These are phyloP conservation scores for Protonemura montana DNA, from an alignment of 2,888 invertebrate species.

Conservation along the genomic window DNA sequence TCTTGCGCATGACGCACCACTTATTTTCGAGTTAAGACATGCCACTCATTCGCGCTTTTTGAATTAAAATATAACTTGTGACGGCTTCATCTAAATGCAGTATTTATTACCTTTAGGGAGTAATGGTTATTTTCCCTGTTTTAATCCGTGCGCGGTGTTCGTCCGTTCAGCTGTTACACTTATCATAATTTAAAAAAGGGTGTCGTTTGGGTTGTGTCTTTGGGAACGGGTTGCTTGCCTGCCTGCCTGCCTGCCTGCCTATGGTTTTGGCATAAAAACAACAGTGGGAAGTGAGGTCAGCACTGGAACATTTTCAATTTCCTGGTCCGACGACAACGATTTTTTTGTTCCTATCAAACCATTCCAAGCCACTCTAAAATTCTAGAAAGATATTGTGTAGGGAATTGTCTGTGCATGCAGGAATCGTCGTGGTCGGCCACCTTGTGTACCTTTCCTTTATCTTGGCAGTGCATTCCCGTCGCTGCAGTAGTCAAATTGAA, in stretches of 20 bases:
- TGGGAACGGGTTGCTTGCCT: neutral
- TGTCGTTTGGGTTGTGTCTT: neutral
- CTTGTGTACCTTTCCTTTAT: slow-evolving; percentile 34
- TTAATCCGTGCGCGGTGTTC: neutral
- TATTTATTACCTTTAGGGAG: neutral
- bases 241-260: neutral
- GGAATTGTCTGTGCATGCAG: neutral
- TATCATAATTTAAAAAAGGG: neutral
- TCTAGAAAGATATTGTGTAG: slow-evolving; percentile 14
- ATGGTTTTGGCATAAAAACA: neutral
- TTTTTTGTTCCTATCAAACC: slow-evolving; percentile 13
- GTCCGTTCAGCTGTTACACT: neutral
- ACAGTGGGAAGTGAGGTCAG: neutral
- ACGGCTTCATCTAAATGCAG: neutral
- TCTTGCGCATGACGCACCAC: neutral
- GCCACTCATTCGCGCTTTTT: neutral
- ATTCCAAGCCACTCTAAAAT: neutral
- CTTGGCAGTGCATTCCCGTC: neutral
- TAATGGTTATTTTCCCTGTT: neutral
- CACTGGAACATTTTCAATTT: slow-evolving; percentile 23
- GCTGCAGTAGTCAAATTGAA: slow-evolving; percentile 31
- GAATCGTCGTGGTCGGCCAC: neutral
- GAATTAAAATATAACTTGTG: neutral
- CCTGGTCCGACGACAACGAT: slow-evolving; percentile 12
- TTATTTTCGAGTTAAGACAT: neutral